Evolutionary conservation across 2,888 invertebrate genomes (phyloP), one percentile per base, ranked within the genome.

Genomic region (Branchellion lobata): DNA sequence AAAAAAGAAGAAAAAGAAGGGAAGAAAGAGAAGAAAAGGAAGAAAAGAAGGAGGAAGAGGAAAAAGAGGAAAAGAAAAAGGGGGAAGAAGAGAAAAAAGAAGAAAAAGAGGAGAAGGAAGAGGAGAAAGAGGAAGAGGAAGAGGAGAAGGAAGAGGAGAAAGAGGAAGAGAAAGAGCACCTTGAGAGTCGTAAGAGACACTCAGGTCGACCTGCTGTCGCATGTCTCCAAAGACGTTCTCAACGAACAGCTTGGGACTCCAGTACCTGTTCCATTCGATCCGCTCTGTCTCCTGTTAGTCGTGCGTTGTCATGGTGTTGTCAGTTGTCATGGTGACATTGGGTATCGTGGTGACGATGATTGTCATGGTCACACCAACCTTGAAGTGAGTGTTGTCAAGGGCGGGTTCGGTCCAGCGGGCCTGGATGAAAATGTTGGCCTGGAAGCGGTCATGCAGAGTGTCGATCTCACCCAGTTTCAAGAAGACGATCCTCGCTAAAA

Each of bases 171-270:
- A 27, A 1, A 57, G 57, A 2, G 14, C 14, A 69, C 69, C 69
- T 53, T 75, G 31, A 18, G 53, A 51, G 69, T 81, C 81, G 65
- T 81, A 83, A 36, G 65, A 40, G 8, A 83, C 76, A 0, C 80
- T 79, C 31, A 80, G 80, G 80, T 82, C 82, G 18, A 82, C 74
- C 34, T 81, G 79, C 51, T 83, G 83, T 61, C 81, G 81, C 5
- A 81, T 81, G n/a, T 84, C 85, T 31, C 82, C 82, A 24, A 84
- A 82, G 69, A 81, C 83, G 81, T 85, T 85, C 80, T 84, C 84
- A 18, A 85, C 83, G 79, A 82, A 83, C 24, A 85, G 78, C 73
- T 84, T 84, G 8, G 85, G 85, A 77, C 84, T 84, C 85, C 85
- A 85, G 80, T 83, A 83, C 34, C 81, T 81, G 11, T 74, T 79